A percentile compares a stretch with the other conserved stretches of the same genome.
Conservation (phyloP, 2,797 vertebrate species). For the Trichosurus vulpecula region DNA sequence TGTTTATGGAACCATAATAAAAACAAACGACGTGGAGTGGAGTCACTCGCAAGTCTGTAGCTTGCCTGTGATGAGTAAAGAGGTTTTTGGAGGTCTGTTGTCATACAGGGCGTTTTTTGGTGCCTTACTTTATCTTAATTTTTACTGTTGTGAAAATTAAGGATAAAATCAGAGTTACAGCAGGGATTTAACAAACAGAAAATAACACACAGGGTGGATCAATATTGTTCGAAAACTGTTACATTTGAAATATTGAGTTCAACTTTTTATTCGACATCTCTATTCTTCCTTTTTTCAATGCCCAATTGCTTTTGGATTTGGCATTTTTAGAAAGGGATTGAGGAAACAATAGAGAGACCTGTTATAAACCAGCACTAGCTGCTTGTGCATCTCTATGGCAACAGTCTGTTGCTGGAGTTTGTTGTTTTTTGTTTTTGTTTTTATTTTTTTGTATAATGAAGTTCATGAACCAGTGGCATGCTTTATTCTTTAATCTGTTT, state of each 20-base stretch:
- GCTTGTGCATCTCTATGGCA: constrained; percentile 93
- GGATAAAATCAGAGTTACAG: constrained; percentile 84
- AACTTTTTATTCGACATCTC: constrained; percentile 85
- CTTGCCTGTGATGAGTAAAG: constrained; percentile 74
- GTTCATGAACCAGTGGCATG: constrained; percentile 93
- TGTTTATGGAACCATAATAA: constrained; percentile 70
- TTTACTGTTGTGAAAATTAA: constrained; percentile 88
- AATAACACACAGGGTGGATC: constrained; percentile 83
- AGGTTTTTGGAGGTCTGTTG: constrained; percentile 76
- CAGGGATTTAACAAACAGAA: constrained; percentile 87
- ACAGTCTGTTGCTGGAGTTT: constrained; percentile 91
- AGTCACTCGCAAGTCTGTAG: constrained; percentile 72
- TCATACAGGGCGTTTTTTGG: constrained; percentile 84
- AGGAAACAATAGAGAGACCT: constrained; percentile 90
- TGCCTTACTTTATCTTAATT: constrained; percentile 90
- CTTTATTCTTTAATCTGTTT: constrained; percentile 86
- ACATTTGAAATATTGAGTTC: constrained; percentile 83
- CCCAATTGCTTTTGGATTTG: constrained; percentile 87
- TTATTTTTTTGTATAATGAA: constrained; percentile 90
- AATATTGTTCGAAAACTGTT: constrained; percentile 84
- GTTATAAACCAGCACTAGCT: constrained; percentile 93
- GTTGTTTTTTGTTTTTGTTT: constrained; percentile 84
- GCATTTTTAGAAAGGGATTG: constrained; percentile 84
- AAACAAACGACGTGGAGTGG: constrained; percentile 62
- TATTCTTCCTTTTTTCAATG: constrained; percentile 85